Evolutionary conservation across 1,140 invertebrate genomes (phyloP).

Genomic region (Drosophila equinoxialis): DNA sequence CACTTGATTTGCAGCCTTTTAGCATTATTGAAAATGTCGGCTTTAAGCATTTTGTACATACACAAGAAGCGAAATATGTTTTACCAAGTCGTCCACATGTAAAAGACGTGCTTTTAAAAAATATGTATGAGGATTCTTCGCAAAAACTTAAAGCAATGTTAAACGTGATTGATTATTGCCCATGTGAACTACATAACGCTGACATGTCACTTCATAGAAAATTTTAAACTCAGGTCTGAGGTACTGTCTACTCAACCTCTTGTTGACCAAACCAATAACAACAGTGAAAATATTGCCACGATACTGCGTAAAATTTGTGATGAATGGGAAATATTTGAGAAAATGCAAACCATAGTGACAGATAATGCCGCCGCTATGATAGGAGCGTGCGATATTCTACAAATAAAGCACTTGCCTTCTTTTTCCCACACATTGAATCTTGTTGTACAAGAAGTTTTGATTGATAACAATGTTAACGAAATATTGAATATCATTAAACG

Average conservation of each 20-base stretch:
- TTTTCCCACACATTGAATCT: too few species aligned
- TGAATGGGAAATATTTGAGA: too few species aligned
- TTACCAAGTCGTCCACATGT: too few species aligned
- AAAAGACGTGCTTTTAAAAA: too few species aligned
- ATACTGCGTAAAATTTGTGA: too few species aligned
- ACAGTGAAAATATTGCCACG: too few species aligned
- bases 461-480: neutral
- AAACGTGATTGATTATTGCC: neutral
- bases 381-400: neutral
- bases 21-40: too few species aligned
- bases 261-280: conserved; percentile 7
- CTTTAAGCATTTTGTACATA: too few species aligned
- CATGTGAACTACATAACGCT: neutral
- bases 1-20: too few species aligned
- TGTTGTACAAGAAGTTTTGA: neutral
- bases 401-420: neutral
- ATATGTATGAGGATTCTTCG: too few species aligned
- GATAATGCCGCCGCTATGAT: conserved; percentile 1
- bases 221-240: neutral
- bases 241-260: neutral
- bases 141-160: too few species aligned
- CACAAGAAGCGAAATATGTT: too few species aligned
- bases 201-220: neutral
- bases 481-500: neutral
- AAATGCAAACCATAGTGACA: neutral